A percentile compares a stretch with the other conserved stretches of the same genome.
phyloP scores from a whole-genome alignment of 2,888 invertebrate species.

The Augochlorella aurata region DNA sequence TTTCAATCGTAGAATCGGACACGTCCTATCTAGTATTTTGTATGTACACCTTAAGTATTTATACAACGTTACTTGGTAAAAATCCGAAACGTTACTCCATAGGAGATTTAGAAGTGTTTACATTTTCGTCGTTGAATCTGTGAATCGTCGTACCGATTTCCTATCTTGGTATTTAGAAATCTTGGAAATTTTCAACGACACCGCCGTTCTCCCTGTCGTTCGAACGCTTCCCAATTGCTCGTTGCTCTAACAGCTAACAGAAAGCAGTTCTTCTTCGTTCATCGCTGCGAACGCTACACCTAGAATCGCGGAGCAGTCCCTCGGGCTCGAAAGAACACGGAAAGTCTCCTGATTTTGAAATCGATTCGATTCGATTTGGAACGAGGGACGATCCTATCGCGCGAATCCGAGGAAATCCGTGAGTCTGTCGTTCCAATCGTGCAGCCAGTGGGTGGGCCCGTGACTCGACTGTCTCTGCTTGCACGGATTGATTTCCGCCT shows the following conservation, averaged over 20 bases:
- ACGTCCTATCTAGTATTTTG: constrained; percentile 46
- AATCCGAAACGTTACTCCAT: constrained; percentile 36
- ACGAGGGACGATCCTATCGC: constrained; percentile 79
- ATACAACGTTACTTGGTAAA: constrained; percentile 64
- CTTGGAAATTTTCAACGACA: not conserved
- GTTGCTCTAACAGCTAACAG: not conserved
- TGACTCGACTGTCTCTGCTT: constrained; percentile 81
- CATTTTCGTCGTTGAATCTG: constrained; percentile 14
- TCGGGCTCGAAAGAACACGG: not conserved
- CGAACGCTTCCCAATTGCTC: not conserved
- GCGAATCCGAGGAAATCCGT: constrained; percentile 89
- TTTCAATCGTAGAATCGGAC: constrained; percentile 53
- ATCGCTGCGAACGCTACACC: not conserved
- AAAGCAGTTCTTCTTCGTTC: not conserved
- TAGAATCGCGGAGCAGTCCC: not conserved
- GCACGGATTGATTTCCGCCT: constrained; percentile 80
- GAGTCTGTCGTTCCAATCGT: constrained; percentile 88
- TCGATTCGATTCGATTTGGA: not conserved
- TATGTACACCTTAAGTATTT: constrained; percentile 68
- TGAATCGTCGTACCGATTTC: not conserved
- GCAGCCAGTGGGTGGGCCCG: constrained; percentile 82
- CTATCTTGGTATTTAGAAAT: not conserved
- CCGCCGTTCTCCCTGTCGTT: not conserved
- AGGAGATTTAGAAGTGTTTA: constrained; percentile 17
- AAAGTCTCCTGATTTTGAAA: not conserved